Evolutionary conservation across 2,797 vertebrate species (phyloP).

Genomic region (Xenopus petersii): DNA sequence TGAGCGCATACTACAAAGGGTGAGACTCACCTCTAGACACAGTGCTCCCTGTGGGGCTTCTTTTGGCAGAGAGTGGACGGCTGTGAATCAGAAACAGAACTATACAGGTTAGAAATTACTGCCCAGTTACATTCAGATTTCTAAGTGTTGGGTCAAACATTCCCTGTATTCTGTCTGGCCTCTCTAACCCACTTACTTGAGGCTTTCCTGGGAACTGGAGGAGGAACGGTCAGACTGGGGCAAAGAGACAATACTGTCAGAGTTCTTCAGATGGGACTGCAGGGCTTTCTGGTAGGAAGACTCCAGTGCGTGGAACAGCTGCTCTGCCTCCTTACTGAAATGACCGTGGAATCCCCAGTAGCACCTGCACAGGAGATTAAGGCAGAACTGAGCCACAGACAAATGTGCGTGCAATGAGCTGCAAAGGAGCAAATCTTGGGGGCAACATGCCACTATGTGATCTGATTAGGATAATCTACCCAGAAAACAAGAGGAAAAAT

Average conservation of each 20-base stretch:
- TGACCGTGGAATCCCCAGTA: constrained; percentile 97
- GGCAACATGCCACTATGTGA: too few species aligned
- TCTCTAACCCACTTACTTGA: constrained; percentile 77
- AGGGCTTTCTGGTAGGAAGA: constrained; percentile 96
- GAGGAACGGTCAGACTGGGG: constrained; percentile 95
- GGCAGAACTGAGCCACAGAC: too few species aligned
- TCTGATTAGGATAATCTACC: too few species aligned
- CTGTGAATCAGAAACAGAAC: constrained; percentile 56
- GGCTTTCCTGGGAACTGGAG: constrained; percentile 96
- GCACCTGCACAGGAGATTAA: constrained; percentile 69
- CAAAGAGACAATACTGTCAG: constrained; percentile 90
- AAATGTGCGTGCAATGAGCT: neutral
- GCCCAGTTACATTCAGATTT: too few species aligned
- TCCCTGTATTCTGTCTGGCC: too few species aligned
- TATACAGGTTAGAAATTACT: neutral
- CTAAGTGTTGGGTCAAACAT: too few species aligned
- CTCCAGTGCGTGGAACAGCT: constrained; percentile 88
- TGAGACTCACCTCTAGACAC: constrained; percentile 83
- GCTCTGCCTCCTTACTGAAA: constrained; percentile 91
- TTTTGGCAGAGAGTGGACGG: constrained; percentile 88
- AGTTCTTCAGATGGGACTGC: constrained; percentile 92
- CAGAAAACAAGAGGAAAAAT: too few species aligned
- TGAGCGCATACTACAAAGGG: too few species aligned
- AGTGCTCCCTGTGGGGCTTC: constrained; percentile 85
- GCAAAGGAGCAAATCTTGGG: too few species aligned